Evolutionary conservation across 2,888 invertebrate species (phyloP).

Genomic region (Aphrophora alni): DNA sequence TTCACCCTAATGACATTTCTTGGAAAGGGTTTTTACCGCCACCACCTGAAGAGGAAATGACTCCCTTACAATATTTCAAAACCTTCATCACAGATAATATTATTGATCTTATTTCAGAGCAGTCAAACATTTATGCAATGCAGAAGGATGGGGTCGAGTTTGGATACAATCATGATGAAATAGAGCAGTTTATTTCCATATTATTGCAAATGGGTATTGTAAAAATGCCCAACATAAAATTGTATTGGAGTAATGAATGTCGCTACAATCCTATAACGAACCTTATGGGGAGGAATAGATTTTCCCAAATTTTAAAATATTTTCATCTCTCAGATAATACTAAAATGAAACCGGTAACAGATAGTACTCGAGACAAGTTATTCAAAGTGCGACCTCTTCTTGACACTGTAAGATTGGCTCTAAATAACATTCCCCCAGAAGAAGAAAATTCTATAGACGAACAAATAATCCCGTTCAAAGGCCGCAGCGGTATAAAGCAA

Average conservation of each 20-base stretch:
- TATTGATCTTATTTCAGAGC: conserved; percentile 29
- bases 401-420: conserved; percentile 37
- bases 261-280: neutral
- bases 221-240: neutral
- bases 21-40: too few relatives aligned
- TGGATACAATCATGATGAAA: conserved; percentile 21
- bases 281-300: neutral
- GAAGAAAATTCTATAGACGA: conserved; percentile 51
- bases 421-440: conserved; percentile 44
- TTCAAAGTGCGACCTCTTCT: conserved; percentile 47
- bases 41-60: conserved; percentile 35
- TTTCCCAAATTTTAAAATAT: neutral
- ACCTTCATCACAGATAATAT: conserved; percentile 22
- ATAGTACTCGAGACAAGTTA: conserved; percentile 39
- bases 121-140: conserved; percentile 28
- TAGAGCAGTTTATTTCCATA: conserved; percentile 32
- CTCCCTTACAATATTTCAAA: conserved; percentile 36
- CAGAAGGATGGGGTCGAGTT: conserved; percentile 26
- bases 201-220: conserved; percentile 43
- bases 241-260: neutral
- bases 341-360: too few relatives aligned
- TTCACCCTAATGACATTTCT: too few relatives aligned
- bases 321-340: neutral
- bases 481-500: conserved; percentile 43
- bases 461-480: conserved; percentile 53